Base-by-base conservation (phyloP, 2,888 invertebrate genomes). In the Nomada fucata region DNA sequence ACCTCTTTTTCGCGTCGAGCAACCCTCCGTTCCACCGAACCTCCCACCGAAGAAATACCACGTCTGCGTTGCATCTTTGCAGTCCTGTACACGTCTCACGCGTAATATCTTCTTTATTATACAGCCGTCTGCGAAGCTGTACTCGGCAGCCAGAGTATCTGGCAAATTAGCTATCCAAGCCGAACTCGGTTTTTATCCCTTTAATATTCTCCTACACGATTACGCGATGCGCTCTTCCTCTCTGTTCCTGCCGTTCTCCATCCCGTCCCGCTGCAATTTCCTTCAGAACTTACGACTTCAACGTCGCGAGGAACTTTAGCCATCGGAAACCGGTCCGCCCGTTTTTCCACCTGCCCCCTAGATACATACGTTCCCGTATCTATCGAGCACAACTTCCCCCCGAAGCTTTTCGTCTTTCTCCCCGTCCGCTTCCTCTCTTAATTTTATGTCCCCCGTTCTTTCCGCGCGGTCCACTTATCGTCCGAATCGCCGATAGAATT, bases 91-190 rank as follows among this genome's bases (percentile, higher is more conserved):
- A 60, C 67, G 36, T 42, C 57, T 42, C 50, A 52, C 60, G 52
- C 60, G 60, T 68, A 74, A 68, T 26, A 52, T 52, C 68, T 42
- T 60, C 52, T 60, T 68, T 68, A 53, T 57, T 73, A 57, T n/a
- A 13, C 20, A 15, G 23, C n/a, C 52, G 50, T 57, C 10, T 4
- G 15, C n/a, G 0, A 13, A 5, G 47, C 36, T 44, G 42, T 44
- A 75, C 44, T 50, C 44, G n/a, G 44, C 23, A 65, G 15, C 57
- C 47, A n/a, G 7, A 57, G 29, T 69, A 76, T 60, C 70, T 65
- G 52, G 50, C 26, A 76, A 76, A 80, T 80, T 80, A 79, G 70
- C 53, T 67, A 69, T 60, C 65, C 64, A 65, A 61, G 18, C 52
- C 26, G 61, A 44, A 47, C 36, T 26, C n/a, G 29, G n/a, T 68